Evolutionary conservation across 30 jellyfish, hydroid and myxozoan genomes (phyloP).

Genomic region (Cassiopea xamachana): DNA sequence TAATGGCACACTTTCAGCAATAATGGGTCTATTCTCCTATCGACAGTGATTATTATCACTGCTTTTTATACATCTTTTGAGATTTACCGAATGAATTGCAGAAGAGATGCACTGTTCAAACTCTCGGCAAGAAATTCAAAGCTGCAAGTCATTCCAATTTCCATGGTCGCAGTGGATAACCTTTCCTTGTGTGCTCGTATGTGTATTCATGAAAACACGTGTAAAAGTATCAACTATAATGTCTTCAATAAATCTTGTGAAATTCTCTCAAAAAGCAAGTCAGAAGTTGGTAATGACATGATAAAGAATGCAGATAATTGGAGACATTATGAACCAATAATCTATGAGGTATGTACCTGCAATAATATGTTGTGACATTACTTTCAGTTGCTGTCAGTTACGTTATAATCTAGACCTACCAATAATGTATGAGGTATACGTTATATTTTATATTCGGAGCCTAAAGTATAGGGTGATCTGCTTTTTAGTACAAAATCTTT

Average conservation of each 20-base stretch:
- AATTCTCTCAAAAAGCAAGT: not conserved
- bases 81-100: conserved; percentile 12
- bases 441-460: no score
- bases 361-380: not conserved
- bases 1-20: not conserved
- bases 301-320: conserved; percentile 1
- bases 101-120: conserved; percentile 17
- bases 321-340: conserved; percentile 13
- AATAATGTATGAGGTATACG: no score
- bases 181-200: conserved; percentile 3
- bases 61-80: not conserved
- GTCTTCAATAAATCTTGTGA: not conserved
- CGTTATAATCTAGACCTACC: no score
- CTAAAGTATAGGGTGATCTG: no score
- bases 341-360: not conserved
- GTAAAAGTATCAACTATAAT: conserved; percentile 33
- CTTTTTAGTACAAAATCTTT: no score
- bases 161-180: not conserved
- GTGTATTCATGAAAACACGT: not conserved
- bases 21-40: not conserved
- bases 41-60: not conserved
- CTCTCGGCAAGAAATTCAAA: not conserved
- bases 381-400: no score
- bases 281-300: not conserved
- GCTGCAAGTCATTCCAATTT: not conserved